These are phyloP conservation scores for Podocnemis expansa DNA, from an alignment of 2,113 vertebrate genomes.

Conservation along the genomic window DNA sequence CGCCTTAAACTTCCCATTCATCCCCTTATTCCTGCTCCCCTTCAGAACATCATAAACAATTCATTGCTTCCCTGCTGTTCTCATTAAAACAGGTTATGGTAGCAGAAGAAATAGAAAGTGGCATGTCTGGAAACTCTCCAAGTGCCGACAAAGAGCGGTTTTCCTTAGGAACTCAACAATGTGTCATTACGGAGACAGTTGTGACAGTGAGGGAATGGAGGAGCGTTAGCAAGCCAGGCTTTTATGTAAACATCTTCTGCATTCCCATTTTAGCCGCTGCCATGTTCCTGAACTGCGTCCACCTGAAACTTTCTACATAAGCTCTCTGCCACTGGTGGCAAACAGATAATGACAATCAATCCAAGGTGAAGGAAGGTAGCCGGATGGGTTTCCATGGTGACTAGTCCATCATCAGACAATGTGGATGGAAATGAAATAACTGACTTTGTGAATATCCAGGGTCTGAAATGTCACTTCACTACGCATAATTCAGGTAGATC, in stretches of 20 bases:
- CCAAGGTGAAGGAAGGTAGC: background rate
- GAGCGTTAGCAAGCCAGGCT: background rate
- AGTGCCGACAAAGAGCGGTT: background rate
- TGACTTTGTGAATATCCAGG: background rate
- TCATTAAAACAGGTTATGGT: background rate
- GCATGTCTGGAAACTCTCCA: background rate
- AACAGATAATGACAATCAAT: background rate
- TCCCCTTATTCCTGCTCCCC: background rate
- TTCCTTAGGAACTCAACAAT: background rate
- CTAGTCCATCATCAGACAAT: background rate
- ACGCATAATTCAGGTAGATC: background rate
- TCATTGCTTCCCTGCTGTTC: background rate
- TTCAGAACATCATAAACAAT: background rate
- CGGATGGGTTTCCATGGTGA: slow-evolving; percentile 25
- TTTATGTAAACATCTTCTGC: background rate
- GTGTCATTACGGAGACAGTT: background rate
- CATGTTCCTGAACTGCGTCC: background rate
- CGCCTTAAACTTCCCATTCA: background rate
- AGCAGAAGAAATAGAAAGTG: background rate
- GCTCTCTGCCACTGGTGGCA: background rate
- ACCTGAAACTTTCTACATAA: background rate
- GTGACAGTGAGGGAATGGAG: background rate
- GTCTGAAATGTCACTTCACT: rapidly evolving
- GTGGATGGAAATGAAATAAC: background rate
- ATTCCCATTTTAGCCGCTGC: background rate